These are phyloP conservation scores for Poecile atricapillus DNA, from an alignment of 2,113 vertebrate genomes.

Conservation along the genomic window DNA sequence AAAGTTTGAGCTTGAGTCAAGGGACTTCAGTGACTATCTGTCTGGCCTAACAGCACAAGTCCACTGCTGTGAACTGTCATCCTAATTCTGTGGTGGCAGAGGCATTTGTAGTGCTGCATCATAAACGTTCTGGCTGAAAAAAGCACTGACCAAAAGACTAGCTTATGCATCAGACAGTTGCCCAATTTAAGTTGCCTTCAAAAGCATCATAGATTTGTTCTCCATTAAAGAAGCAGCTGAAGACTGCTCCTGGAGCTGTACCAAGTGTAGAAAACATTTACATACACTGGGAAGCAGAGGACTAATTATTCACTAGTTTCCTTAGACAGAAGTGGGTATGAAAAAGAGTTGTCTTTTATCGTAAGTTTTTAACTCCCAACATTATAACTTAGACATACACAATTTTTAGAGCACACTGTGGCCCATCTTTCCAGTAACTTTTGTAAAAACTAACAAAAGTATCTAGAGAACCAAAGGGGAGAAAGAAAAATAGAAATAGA, in stretches of 20 bases:
- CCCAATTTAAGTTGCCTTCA: not conserved
- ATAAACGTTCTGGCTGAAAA: not conserved
- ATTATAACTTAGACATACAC: not conserved
- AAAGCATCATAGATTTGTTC: not conserved
- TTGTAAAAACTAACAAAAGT: not conserved
- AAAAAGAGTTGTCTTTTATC: not conserved
- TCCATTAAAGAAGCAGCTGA: not conserved
- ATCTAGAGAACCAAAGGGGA: not conserved
- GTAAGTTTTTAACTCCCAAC: not conserved
- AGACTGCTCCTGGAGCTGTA: not conserved
- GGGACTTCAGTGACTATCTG: not conserved
- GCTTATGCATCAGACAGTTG: not conserved
- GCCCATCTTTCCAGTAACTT: not conserved
- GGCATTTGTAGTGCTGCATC: not conserved
- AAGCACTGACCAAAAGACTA: not conserved
- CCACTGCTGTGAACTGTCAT: not conserved
- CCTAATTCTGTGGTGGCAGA: not conserved
- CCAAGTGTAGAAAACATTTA: not conserved
- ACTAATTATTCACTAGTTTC: not conserved
- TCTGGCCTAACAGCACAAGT: not conserved
- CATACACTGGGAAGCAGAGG: fast-evolving
- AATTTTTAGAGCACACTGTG: not conserved
- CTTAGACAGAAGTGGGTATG: not conserved
- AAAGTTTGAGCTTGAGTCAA: not conserved
- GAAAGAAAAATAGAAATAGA: not conserved